These are phyloP conservation scores for Scolopax rusticola DNA, from an alignment of 2,797 vertebrate genomes.

Conservation along the genomic window DNA sequence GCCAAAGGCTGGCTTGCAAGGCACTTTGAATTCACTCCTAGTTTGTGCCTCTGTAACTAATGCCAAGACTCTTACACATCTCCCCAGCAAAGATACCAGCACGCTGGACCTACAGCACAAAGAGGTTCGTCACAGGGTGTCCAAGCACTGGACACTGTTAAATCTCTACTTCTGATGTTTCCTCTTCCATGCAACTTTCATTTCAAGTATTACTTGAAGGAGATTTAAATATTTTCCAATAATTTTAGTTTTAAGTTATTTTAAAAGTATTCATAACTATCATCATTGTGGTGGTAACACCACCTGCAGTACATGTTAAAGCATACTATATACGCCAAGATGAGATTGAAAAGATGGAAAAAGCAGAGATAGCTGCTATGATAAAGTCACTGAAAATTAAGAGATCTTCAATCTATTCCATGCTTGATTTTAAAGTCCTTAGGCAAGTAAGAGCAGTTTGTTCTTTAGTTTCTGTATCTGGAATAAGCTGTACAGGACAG, in stretches of 20 bases:
- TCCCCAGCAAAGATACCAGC: background rate
- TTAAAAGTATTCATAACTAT: background rate
- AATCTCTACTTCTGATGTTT: background rate
- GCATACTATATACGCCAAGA: background rate
- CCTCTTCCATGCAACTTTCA: background rate
- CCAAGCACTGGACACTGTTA: background rate
- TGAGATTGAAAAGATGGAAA: background rate
- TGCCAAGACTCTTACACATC: background rate
- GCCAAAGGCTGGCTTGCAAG: background rate
- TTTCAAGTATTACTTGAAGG: background rate
- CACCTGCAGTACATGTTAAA: rapidly evolving
- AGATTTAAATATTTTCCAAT: background rate
- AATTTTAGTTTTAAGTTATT: background rate
- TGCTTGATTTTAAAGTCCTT: background rate
- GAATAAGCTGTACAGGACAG: background rate
- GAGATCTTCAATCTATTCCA: background rate
- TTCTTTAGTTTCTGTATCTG: background rate
- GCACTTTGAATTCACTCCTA: background rate
- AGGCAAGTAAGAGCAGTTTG: background rate
- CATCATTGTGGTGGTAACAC: background rate
- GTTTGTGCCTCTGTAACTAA: background rate
- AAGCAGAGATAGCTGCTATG: background rate
- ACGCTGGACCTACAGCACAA: rapidly evolving
- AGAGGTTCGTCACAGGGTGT: background rate
- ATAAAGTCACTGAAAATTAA: background rate